These are phyloP conservation scores for Latrodectus hesperus DNA, from an alignment of 2,888 invertebrate species.

Conservation along the genomic window DNA sequence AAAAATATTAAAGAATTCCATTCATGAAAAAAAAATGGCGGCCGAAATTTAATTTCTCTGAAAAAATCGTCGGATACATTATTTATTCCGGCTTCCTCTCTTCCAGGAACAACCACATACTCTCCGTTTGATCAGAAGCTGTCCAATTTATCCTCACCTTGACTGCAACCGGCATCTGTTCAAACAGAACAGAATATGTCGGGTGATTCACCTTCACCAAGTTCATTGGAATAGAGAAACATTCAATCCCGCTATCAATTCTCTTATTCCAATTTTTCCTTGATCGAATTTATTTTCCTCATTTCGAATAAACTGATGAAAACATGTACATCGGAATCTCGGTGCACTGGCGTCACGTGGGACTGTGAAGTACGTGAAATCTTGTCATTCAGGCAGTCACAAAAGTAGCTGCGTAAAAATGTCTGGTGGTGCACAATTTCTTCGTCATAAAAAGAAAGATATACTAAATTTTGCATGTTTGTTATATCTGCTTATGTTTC, in stretches of 20 bases:
- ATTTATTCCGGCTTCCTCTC: slow-evolving; percentile 19
- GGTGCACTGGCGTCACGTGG: no score
- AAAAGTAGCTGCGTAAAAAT: no score
- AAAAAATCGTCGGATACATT: slow-evolving; percentile 9
- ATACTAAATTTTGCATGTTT: no score
- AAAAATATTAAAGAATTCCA: no score
- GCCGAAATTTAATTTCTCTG: slow-evolving; percentile 1
- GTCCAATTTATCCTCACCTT: slow-evolving; percentile 42
- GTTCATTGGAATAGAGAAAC: slow-evolving; percentile 49
- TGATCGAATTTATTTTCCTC: background rate
- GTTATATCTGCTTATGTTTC: no score
- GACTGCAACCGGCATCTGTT: slow-evolving; percentile 34
- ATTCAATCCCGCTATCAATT: slow-evolving; percentile 1
- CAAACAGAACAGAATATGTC: slow-evolving; percentile 19
- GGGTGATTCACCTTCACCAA: slow-evolving; percentile 45
- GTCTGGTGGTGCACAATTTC: no score
- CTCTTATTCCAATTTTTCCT: background rate
- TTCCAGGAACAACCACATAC: slow-evolving; percentile 25
- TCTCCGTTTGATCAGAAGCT: slow-evolving; percentile 26
- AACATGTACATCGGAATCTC: background rate
- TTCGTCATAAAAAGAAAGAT: no score
- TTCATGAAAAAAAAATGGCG: background rate
- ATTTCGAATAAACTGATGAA: background rate
- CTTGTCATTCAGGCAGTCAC: no score
- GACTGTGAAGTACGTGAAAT: no score